Evolutionary conservation across 2,888 invertebrate species (phyloP), one percentile per base, ranked within the genome.

Genomic region (Nomada ferruginata): DNA sequence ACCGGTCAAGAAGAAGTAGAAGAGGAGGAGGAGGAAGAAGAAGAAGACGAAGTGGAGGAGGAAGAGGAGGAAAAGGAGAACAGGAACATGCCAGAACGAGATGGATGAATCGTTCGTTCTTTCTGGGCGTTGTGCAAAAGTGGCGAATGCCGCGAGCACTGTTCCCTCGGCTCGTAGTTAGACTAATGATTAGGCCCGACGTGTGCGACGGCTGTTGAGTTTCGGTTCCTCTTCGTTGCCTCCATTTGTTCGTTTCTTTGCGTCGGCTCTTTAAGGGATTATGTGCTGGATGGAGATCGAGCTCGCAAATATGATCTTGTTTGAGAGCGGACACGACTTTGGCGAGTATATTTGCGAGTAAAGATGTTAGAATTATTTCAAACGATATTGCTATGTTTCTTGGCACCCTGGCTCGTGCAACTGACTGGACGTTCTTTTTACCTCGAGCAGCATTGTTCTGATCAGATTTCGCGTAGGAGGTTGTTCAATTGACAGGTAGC

Each of bases 131-230:
- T 47, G 71, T 65, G 71, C 74, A 84, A 85, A 84, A 84, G 81
- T 85, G 75, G 81, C 75, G 76, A 85, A 81, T 65, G 78, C 81
- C 81, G 78, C 69, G 61, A 57, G 59, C 84, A 66, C 53, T n/a
- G 60, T 53, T 82, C 74, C 80, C 52, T 69, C 23, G 36, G 50
- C 53, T 61, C 72, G 79, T 72, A 72, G 76, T 82, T 82, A 64
- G 73, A 84, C 72, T 79, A 84, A 83, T 83, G 79, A 79, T 80
- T 75, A 63, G 83, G 70, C 65, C 73, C 66, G 74, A 73, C 71
- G 66, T 70, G 82, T 82, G 74, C 66, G 73, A 77, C 70, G 77
- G 47, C 59, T 63, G 75, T 75, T 68, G 64, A 82, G 66, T 82
- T 69, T 72, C 36, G 53, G 59, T 59, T 68, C 61, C 63, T 59